Evolutionary conservation across 2,797 vertebrate genomes (phyloP).

Genomic region (Lutjanus argentimaculatus): DNA sequence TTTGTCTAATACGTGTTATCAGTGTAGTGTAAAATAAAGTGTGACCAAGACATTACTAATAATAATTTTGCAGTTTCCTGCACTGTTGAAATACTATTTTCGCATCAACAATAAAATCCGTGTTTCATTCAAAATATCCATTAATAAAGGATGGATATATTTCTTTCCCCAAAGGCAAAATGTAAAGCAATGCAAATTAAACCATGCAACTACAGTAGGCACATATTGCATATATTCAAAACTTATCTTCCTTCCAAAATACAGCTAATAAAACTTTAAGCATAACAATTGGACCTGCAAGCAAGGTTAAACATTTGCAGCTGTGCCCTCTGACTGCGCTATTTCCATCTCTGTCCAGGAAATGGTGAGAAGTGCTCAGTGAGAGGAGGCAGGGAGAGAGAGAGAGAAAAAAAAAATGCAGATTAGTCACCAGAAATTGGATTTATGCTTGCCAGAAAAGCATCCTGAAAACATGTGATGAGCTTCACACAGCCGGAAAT

Average conservation of each 20-base stretch:
- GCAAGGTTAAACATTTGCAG: slow-evolving; percentile 72
- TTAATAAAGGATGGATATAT: slow-evolving; percentile 44
- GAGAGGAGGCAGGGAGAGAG: slow-evolving; percentile 39
- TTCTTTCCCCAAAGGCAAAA: slow-evolving; percentile 30
- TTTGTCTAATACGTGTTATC: too few relatives aligned
- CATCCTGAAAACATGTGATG: slow-evolving; percentile 49
- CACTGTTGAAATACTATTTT: slow-evolving; percentile 14
- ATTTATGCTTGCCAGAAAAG: slow-evolving; percentile 62
- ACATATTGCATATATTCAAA: slow-evolving; percentile 39
- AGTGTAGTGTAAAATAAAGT: too few relatives aligned
- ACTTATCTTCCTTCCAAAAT: slow-evolving; percentile 50
- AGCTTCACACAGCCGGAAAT: slow-evolving; percentile 50
- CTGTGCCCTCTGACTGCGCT: slow-evolving; percentile 57
- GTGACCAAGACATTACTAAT: not conserved
- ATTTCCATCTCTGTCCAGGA: slow-evolving; percentile 49
- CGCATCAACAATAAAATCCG: not conserved
- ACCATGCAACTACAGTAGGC: slow-evolving; percentile 36
- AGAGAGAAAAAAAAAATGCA: slow-evolving; percentile 49
- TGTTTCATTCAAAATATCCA: slow-evolving; percentile 27
- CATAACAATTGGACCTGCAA: slow-evolving; percentile 63
- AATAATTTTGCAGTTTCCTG: not conserved
- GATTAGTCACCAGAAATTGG: slow-evolving; percentile 75
- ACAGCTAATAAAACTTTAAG: slow-evolving; percentile 55
- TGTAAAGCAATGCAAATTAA: slow-evolving; percentile 58
- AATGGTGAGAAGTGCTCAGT: slow-evolving; percentile 58